A percentile compares a stretch with the other conserved stretches of the same genome.
Conservation (phyloP, 2,888 invertebrate genomes). For the Pseudolycoriella hygida region DNA sequence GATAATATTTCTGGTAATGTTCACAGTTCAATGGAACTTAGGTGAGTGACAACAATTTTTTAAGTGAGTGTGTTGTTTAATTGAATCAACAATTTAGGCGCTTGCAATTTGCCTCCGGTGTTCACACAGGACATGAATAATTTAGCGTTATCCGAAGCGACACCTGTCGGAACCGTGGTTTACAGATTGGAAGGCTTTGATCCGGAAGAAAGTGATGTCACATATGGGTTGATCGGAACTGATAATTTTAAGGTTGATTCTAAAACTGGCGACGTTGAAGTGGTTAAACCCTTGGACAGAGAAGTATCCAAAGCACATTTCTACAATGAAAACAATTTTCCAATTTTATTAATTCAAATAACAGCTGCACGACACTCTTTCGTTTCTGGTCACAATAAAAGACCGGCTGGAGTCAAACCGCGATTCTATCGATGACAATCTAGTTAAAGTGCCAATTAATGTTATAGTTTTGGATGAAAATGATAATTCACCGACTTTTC, state of each 20-base stretch:
- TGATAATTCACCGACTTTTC: slow-evolving; percentile 68
- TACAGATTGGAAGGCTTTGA: slow-evolving; percentile 62
- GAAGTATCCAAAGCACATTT: slow-evolving; percentile 37
- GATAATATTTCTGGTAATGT: too few species aligned
- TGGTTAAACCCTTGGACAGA: slow-evolving; percentile 62
- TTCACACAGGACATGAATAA: slow-evolving; percentile 64
- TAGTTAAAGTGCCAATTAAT: slow-evolving; percentile 57
- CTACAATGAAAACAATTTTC: not conserved
- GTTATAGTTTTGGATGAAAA: slow-evolving; percentile 78
- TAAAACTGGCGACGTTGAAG: slow-evolving; percentile 57
- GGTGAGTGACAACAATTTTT: too few species aligned
- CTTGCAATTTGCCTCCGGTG: slow-evolving; percentile 47
- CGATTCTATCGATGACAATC: slow-evolving; percentile 43
- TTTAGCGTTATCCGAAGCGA: slow-evolving; percentile 58
- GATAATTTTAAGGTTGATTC: slow-evolving; percentile 65
- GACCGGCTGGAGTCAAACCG: slow-evolving; percentile 44
- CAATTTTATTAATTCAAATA: not conserved
- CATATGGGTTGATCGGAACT: slow-evolving; percentile 57
- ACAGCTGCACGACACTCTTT: slow-evolving; percentile 59
- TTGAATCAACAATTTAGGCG: too few species aligned
- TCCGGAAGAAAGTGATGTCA: slow-evolving; percentile 58
- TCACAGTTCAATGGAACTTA: too few species aligned
- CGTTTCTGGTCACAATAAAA: slow-evolving; percentile 64
- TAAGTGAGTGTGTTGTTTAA: too few species aligned
- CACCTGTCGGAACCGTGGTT: slow-evolving; percentile 59